phyloP scores from a whole-genome alignment of 2,113 vertebrate species.

The Caranx ignobilis region DNA sequence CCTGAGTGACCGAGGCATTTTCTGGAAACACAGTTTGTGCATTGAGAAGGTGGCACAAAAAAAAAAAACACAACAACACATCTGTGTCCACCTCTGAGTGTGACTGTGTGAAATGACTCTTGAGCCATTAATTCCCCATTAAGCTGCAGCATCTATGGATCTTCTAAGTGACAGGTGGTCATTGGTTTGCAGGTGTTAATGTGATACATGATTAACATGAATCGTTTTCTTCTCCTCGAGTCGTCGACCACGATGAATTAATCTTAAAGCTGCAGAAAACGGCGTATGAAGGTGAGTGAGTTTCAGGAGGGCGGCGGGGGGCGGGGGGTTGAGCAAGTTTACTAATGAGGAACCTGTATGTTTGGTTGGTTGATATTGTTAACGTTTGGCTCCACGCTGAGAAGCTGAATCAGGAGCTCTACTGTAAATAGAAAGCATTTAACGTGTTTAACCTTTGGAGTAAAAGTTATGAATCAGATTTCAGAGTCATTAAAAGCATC shows the following conservation, averaged over 20 bases:
- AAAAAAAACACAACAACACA: not conserved
- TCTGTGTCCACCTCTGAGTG: not conserved
- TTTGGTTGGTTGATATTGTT: not conserved
- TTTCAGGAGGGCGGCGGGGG: not conserved
- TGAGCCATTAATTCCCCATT: not conserved
- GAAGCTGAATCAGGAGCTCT: not conserved
- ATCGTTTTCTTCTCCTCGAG: not conserved
- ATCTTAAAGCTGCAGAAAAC: slow-evolving; percentile 3
- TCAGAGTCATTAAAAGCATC: not conserved
- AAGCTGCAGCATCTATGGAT: not conserved
- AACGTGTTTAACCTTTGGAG: not conserved
- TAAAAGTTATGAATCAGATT: not conserved
- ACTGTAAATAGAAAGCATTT: not conserved
- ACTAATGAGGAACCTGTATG: not conserved
- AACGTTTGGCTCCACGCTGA: not conserved
- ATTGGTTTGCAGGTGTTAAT: not conserved
- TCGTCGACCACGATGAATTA: not conserved
- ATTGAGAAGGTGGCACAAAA: not conserved
- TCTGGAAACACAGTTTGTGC: not conserved
- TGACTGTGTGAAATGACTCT: not conserved
- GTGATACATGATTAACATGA: not conserved
- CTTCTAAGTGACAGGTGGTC: not conserved
- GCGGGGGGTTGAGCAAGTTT: not conserved
- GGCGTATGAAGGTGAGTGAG: not conserved
- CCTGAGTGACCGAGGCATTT: not conserved